Conservation (phyloP, 2,113 vertebrate genomes). For the Centropus bengalensis region DNA sequence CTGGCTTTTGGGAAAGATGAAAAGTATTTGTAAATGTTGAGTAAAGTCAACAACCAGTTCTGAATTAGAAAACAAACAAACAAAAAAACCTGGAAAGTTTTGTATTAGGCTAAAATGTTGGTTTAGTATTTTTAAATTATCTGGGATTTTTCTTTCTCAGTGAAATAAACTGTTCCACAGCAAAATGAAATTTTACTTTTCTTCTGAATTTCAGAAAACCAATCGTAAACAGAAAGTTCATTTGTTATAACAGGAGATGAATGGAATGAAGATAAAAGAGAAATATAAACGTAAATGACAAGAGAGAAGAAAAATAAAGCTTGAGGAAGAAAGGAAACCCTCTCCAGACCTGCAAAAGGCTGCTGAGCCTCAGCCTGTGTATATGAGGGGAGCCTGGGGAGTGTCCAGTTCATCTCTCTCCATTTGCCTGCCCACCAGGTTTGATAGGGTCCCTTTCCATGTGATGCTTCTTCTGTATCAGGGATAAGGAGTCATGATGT, state of each 20-base stretch:
- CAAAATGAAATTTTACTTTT: neutral
- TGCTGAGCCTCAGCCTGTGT: fast-evolving
- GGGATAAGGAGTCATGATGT: neutral
- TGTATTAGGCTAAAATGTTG: neutral
- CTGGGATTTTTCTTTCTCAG: neutral
- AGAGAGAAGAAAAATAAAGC: neutral
- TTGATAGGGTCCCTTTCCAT: neutral
- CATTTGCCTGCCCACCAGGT: neutral
- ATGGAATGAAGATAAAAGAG: neutral
- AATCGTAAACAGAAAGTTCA: neutral
- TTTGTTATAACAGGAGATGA: neutral
- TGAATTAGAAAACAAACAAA: neutral
- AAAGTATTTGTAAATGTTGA: neutral
- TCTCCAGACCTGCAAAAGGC: neutral
- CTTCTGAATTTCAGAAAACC: neutral
- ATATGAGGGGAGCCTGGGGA: neutral
- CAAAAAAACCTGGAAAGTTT: neutral
- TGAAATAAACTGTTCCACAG: neutral
- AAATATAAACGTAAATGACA: neutral
- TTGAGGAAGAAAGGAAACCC: neutral
- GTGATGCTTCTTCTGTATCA: neutral
- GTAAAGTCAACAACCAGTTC: neutral
- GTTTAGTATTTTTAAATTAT: neutral
- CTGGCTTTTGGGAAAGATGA: neutral
- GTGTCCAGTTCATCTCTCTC: neutral